Base-by-base conservation (phyloP, 2,888 invertebrate species). In the Hypselothyrea guttata region DNA sequence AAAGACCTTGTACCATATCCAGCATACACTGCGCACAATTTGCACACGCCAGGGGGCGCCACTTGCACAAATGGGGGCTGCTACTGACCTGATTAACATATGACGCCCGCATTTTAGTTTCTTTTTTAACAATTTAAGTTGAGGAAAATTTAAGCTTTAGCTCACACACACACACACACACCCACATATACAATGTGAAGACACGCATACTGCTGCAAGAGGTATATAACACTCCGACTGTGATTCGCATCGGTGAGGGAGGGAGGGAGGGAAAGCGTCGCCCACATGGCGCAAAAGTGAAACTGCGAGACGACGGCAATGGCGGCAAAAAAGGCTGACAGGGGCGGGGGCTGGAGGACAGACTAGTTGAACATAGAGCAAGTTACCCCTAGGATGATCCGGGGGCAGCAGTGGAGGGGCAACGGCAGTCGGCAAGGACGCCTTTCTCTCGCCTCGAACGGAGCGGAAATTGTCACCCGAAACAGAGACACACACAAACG, bases 41-140 rank as follows among this genome's bases (percentile, higher is more conserved):
- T 46, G 8, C 11, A 16, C 11, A 15, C 42, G 33, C 18, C 8
- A 58, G 52, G 34, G 48, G 52, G 55, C 55, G 48, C 40, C 49
- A 59, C 53, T 9, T 40, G 28, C n/a, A 2, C 35, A 8, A 30
- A 22, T 42, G 55, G 40, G 52, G 52, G 62, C 59, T 81, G 87
- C 86, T 86, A 83, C 74, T 88, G 87, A 88, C 86, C 86, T 84
- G 86, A 85, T 86, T 86, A 87, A 72, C 87, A 88, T 88, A 74
- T 64, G 63, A 69, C 4, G 69, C 81, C 85, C 87, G 84, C 74
- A 82, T 66, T 82, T 86, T 74, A 63, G 35, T 52, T 41, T 41
- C 56, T 47, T 74, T 65, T 48, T 62, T 65, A n/a, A 45, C 31
- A 45, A 31, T 67, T 63, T 34, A 60, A 56, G 35, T 48, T 58